Base-by-base conservation (phyloP, 2,888 invertebrate species). In the Drosophila aldrichi region DNA sequence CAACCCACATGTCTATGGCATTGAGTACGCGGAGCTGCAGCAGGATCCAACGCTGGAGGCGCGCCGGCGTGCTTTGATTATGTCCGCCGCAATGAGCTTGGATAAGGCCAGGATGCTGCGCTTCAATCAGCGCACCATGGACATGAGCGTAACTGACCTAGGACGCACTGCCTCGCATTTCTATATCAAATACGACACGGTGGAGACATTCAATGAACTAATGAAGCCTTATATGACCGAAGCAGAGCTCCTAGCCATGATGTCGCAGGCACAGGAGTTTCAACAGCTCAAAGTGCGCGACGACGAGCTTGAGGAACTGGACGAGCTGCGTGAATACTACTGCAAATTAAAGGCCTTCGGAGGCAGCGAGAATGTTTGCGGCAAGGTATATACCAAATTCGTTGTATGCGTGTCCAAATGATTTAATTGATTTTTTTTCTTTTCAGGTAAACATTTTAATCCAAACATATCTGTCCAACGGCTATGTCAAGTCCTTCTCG, bases 151-250 rank as follows among this genome's bases (percentile, higher is more conserved):
- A 3, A 97, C 96, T 2, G 95, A 99, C 93, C 94, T 98, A 76
- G 99, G 99, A 0, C 95, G 99, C 62, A 99, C 98, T 16, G 98
- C 99, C 0, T 98, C 98, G 91, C 98, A 99, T 92, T 99, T 96
- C 93, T 99, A 99, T 93, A 97, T 99, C 70, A 99, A 98, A 75
- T 97, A 97, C 91, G 97, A 98, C 82, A 99, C 99, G 0, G 97
- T 99, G 83, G 97, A 98, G 92, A 95, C 96, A 22, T 98, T 99
- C 93, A 98, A 98, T 93, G 96, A 97, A 75, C 94, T 95, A 90
- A 94, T 97, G 74, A 95, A 95, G 64, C 95, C 96, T 41, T 94
- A 96, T 32, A 98, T 98, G 97, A 96, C 95, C 5, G 97, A 98
- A 78, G 95, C 95, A 0, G 96, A 97, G 76, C 95, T 98, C 34